Conservation (phyloP, 1,140 invertebrate genomes). For the Homalodisca vitripennis region DNA sequence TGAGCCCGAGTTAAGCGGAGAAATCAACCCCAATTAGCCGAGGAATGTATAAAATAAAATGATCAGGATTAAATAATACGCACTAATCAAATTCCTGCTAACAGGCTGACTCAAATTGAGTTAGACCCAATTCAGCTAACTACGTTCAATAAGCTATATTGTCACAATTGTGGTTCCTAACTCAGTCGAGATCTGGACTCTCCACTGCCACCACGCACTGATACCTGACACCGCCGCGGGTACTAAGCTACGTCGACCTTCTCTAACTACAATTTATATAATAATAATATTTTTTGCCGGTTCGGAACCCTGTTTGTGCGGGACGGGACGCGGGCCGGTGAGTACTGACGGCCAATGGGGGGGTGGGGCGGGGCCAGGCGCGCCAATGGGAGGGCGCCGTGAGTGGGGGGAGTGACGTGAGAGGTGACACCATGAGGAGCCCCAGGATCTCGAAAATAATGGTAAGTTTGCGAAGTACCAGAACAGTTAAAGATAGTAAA, state of each 20-base stretch:
- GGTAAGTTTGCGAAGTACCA: too few relatives aligned
- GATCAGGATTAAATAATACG: conserved; percentile 23
- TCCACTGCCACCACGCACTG: neutral
- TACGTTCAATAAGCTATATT: conserved; percentile 28
- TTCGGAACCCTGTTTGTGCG: neutral
- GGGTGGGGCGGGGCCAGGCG: conserved; percentile 4
- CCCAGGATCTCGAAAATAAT: too few relatives aligned
- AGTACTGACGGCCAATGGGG: neutral
- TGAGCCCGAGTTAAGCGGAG: too few relatives aligned
- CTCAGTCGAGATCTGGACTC: neutral
- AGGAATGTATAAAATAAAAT: conserved; percentile 13
- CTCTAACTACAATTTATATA: conserved; percentile 27
- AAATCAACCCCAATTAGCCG: conserved; percentile 3
- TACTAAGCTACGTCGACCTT: neutral
- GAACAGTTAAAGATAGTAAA: too few relatives aligned
- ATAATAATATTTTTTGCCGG: conserved; percentile 30
- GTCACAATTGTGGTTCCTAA: conserved; percentile 27
- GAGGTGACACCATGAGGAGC: conserved; percentile 1
- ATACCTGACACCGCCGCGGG: conserved; percentile 3
- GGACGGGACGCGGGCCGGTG: neutral
- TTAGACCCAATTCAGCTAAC: conserved; percentile 31
- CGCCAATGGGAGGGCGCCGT: conserved; percentile 6
- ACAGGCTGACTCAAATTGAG: conserved; percentile 28
- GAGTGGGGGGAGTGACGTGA: neutral
- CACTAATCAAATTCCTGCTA: conserved; percentile 26